Base-by-base conservation (phyloP, 2,113 vertebrate species). In the Aspidoscelis tigris region DNA sequence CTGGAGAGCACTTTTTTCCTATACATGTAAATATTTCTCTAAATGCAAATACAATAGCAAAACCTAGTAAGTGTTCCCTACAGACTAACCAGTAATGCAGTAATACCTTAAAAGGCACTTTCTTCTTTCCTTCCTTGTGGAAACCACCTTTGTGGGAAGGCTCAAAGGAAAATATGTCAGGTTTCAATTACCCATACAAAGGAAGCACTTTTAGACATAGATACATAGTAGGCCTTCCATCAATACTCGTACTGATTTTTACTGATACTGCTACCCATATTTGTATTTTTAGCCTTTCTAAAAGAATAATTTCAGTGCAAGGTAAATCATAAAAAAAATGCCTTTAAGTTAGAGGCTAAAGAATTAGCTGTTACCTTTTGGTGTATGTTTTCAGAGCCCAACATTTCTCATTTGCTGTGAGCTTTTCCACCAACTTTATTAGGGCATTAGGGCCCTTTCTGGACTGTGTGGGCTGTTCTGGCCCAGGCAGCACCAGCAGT, bases 21-120 rank as follows among this genome's bases (percentile, higher is more conserved):
- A 82, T 88, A 83, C 89, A 89, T 92, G 84, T 87, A 95, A 91
- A 91, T 91, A 95, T 88, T 92, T 78, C 91, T 91, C 93, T 95
- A 94, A 93, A 95, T 95, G 89, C 93, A 88, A 94, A 90, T 86
- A 86, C 87, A 93, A 89, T 79, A 92, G 87, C 43, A 90, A 89
- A 89, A 79, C 89, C 88, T 21, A 88, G 81, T 92, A 90, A 94
- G 89, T 80, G 61, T 91, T 92, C 92, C 87, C 85, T 87, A 89
- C 80, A 86, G 5, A 26, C 41, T 92, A 72, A 88, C 87, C 85
- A 87, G 85, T 82, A 69, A 93, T 14, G 61, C 24, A 85, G 66
- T 87, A 82, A 39, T 92, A 93, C 33, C 79, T 92, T 93, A 87
- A 92, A 93, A 91, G 87, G 89, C 58, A 89, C 81, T 90, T 76